Evolutionary conservation across 2,888 invertebrate species (phyloP).

Genomic region (Galeopsomyia nigrocyanea): DNA sequence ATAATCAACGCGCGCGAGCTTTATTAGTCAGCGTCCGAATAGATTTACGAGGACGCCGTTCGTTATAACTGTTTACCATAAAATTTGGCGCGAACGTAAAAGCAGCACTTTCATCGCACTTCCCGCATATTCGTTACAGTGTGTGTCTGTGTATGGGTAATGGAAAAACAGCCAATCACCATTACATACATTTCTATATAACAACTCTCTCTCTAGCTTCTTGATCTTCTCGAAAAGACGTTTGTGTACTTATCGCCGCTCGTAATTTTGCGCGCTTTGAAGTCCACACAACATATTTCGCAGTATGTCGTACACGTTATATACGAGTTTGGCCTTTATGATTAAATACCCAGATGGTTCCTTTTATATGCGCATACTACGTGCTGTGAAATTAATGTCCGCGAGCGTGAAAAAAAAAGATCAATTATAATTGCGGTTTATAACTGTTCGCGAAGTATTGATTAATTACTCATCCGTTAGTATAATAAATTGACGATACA

Average conservation of each 20-base stretch:
- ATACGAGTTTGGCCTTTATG: too few species aligned
- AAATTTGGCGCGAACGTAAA: not conserved
- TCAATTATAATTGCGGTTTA: conserved; percentile 40
- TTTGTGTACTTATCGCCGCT: conserved; percentile 26
- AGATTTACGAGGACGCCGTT: conserved; percentile 16
- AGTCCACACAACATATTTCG: not conserved
- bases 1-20: not conserved
- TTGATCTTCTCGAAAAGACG: not conserved
- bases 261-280: conserved; percentile 31
- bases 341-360: too few species aligned
- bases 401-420: conserved; percentile 2
- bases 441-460: conserved; percentile 29
- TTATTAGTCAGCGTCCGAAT: conserved; percentile 13
- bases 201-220: conserved; percentile 11
- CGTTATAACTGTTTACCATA: conserved; percentile 14
- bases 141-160: too few species aligned
- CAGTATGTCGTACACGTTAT: too few species aligned
- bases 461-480: not conserved
- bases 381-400: not conserved
- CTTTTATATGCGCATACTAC: too few species aligned
- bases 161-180: not conserved
- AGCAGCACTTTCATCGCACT: too few species aligned
- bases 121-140: too few species aligned
- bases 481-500: too few species aligned
- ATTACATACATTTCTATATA: not conserved